A percentile compares a stretch with the other conserved stretches of the same genome.
Conservation (phyloP, 2,113 vertebrate species). For the Columbina picui region DNA sequence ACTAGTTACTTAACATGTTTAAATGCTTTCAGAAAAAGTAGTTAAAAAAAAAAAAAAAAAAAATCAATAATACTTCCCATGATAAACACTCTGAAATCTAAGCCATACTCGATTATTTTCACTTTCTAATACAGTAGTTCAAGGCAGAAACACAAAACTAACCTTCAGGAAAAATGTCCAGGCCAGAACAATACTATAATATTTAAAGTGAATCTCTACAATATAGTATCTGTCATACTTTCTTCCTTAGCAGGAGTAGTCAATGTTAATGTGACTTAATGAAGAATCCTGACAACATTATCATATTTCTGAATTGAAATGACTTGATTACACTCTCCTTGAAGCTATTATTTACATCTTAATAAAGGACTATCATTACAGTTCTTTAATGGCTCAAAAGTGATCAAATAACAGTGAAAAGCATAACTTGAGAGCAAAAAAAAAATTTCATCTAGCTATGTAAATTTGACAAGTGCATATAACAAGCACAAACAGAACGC, state of each 20-base stretch:
- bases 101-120: background rate
- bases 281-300: conserved; percentile 19
- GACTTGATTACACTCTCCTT: background rate
- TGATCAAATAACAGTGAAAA: background rate
- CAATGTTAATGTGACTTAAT: background rate
- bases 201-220: background rate
- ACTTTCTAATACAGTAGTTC: background rate
- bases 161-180: background rate
- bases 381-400: background rate
- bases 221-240: background rate
- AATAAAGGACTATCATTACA: background rate
- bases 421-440: background rate
- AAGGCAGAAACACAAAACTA: background rate
- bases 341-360: conserved; percentile 41
- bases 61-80: background rate
- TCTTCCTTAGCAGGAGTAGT: background rate
- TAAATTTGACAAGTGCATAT: background rate
- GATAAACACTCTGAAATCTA: background rate
- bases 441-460: background rate
- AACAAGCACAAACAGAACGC: background rate
- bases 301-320: conserved; percentile 12
- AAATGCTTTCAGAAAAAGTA: background rate
- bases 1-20: background rate
- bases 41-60: background rate
- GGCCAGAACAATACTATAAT: background rate